Conservation (phyloP, 2,797 vertebrate genomes). For the Galagoides demidoff region DNA sequence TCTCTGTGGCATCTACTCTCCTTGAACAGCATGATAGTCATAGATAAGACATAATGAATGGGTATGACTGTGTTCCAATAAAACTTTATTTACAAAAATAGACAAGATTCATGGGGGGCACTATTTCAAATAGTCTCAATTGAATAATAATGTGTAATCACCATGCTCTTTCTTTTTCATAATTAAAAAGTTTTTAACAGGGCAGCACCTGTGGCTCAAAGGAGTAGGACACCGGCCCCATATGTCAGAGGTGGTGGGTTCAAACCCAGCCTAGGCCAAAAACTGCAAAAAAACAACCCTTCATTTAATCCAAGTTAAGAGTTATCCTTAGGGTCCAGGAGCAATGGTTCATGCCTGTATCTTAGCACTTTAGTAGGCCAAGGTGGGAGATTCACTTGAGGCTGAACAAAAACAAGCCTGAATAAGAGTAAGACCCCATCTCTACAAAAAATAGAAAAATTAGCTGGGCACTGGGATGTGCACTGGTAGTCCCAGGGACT, state of each 20-base stretch:
- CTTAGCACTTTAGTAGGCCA: neutral
- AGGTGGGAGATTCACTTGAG: neutral
- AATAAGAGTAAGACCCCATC: neutral
- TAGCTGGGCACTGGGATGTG: neutral
- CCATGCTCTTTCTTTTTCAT: neutral
- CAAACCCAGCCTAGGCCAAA: too few relatives aligned
- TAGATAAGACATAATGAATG: neutral
- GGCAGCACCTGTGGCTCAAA: too few relatives aligned
- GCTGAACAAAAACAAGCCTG: neutral
- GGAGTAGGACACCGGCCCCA: too few relatives aligned
- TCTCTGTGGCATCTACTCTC: constrained; percentile 24
- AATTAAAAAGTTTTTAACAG: neutral
- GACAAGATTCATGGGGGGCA: neutral
- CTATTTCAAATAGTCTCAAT: neutral
- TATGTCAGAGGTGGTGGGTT: too few relatives aligned
- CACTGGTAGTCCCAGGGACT: neutral
- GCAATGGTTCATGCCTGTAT: neutral
- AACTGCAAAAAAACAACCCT: neutral
- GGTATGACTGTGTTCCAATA: neutral
- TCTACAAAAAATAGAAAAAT: neutral
- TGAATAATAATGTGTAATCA: neutral
- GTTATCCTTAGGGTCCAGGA: neutral
- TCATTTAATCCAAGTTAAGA: neutral
- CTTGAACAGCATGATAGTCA: neutral
- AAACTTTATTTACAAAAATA: constrained; percentile 31